Percentiles rank a stretch among this genome's conserved stretches.
Conservation (phyloP, 2,888 invertebrate species). For the Melieria omissa region DNA sequence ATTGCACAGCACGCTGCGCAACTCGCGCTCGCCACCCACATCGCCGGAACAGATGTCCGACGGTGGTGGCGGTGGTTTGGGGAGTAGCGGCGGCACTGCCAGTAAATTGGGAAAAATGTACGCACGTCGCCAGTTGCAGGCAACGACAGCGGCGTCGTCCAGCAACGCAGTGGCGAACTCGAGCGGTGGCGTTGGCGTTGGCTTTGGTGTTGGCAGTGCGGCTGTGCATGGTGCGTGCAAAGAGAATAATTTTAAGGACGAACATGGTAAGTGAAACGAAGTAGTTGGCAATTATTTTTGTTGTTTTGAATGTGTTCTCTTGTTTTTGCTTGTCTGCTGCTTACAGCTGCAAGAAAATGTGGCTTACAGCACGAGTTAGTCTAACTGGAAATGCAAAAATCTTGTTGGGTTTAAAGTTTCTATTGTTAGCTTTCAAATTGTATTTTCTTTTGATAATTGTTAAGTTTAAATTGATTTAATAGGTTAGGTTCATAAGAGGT, state of each 20-base stretch:
- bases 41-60: conserved; percentile 43
- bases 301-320: neutral
- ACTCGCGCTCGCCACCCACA: conserved; percentile 45
- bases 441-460: no score
- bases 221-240: conserved; percentile 37
- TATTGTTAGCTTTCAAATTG: no score
- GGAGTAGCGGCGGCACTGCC: conserved; percentile 41
- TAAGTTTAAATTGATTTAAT: no score
- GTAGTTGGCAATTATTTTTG: neutral
- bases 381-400: no score
- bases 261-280: conserved; percentile 50
- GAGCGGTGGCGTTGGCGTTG: neutral
- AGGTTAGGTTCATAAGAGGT: no score
- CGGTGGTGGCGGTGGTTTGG: conserved; percentile 24
- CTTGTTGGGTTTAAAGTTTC: no score
- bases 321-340: conserved; percentile 4
- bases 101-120: conserved; percentile 46
- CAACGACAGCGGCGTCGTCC: conserved; percentile 28
- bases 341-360: no score
- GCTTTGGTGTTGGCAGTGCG: conserved; percentile 11
- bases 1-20: conserved; percentile 37
- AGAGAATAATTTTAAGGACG: conserved; percentile 48
- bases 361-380: no score
- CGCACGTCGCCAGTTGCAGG: conserved; percentile 39
- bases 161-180: conserved; percentile 38